Evolutionary conservation across 2,113 vertebrate genomes (phyloP).

Genomic region (Antechinus flavipes): DNA sequence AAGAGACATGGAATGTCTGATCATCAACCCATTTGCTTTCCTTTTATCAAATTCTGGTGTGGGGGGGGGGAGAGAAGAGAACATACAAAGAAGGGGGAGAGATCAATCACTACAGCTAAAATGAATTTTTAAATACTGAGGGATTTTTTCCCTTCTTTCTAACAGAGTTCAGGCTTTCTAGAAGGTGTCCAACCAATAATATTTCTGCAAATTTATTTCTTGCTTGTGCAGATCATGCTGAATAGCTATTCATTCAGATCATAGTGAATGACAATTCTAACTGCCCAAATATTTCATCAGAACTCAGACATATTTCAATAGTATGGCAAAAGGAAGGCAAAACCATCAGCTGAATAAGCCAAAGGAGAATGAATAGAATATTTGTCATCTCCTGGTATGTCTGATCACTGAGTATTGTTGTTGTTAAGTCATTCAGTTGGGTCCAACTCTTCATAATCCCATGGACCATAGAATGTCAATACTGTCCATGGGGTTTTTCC

Average conservation of each 20-base stretch:
- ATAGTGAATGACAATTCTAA: neutral
- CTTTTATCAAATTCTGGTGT: neutral
- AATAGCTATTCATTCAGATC: conserved; percentile 17
- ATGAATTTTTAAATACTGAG: neutral
- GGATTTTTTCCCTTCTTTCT: neutral
- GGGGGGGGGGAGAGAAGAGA: rapidly evolving
- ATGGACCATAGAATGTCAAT: neutral
- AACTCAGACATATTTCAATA: neutral
- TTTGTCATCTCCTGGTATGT: neutral
- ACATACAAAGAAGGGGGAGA: neutral
- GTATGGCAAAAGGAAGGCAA: neutral
- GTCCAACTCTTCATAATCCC: neutral
- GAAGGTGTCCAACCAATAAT: neutral
- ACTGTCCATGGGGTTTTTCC: neutral
- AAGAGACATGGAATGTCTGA: too few species aligned
- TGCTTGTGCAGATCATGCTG: neutral
- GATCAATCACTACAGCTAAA: neutral
- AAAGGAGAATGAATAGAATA: neutral
- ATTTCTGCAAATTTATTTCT: neutral
- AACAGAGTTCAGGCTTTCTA: neutral
- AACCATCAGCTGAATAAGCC: neutral
- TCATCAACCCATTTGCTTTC: neutral
- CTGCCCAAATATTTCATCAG: neutral
- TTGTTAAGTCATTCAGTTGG: neutral
- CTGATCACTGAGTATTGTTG: neutral